Evolutionary conservation across 2,888 invertebrate genomes (phyloP).

Genomic region (Papilio elwesi): DNA sequence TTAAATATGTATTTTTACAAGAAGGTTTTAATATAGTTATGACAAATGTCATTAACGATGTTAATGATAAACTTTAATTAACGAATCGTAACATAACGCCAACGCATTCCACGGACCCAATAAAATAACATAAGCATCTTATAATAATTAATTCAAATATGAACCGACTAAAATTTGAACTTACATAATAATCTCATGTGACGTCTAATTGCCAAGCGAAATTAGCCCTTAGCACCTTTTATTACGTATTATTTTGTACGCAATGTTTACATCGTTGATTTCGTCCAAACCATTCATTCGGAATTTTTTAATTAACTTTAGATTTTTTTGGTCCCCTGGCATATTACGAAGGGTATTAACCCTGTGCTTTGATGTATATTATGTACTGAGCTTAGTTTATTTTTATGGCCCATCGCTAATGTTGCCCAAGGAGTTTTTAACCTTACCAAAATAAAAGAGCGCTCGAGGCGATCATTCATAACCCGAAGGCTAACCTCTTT

Average conservation of each 20-base stretch:
- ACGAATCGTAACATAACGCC: slow-evolving; percentile 36
- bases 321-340: slow-evolving; percentile 12
- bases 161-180: slow-evolving; percentile 14
- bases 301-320: slow-evolving; percentile 39
- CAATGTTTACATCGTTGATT: slow-evolving; percentile 1
- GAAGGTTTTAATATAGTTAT: neutral
- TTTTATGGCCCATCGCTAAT: neutral
- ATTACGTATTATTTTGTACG: neutral
- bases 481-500: too few relatives aligned
- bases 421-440: neutral
- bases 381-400: neutral
- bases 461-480: neutral
- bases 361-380: slow-evolving; percentile 7
- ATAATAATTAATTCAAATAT: slow-evolving; percentile 26
- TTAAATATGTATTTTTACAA: slow-evolving; percentile 7
- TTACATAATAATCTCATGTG: neutral
- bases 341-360: slow-evolving; percentile 16
- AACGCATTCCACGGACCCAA: slow-evolving; percentile 33
- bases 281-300: slow-evolving; percentile 20
- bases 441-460: neutral
- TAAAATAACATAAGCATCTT: slow-evolving; percentile 32
- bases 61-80: slow-evolving; percentile 39
- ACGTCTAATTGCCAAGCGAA: slow-evolving; percentile 6
- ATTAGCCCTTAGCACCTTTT: neutral
- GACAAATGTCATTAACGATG: slow-evolving; percentile 35